Percentiles rank a stretch among this genome's conserved stretches.
phyloP scores from a whole-genome alignment of 2,888 invertebrate genomes.

The Epinotia demarniana region DNA sequence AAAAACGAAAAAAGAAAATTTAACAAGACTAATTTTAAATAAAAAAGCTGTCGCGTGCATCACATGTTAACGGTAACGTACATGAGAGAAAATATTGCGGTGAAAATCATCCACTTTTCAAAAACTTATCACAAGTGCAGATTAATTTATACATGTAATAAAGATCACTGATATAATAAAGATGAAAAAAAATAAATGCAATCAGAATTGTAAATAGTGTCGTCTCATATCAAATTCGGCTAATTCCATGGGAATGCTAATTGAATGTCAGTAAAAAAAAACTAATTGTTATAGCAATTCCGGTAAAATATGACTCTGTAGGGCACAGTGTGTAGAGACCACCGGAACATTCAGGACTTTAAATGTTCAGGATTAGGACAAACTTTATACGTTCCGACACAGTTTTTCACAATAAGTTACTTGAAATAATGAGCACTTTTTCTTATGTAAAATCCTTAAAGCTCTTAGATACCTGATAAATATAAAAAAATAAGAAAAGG shows the following conservation, averaged over 20 bases:
- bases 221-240: background rate
- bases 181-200: constrained; percentile 67
- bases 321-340: background rate
- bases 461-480: constrained; percentile 70
- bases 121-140: background rate
- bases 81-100: constrained; percentile 6
- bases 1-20: background rate
- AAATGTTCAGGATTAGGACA: background rate
- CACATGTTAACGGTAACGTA: background rate
- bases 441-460: constrained; percentile 76
- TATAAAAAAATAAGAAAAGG: constrained; percentile 57
- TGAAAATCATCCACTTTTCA: background rate
- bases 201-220: constrained; percentile 51
- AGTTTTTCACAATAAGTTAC: constrained; percentile 56
- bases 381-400: background rate
- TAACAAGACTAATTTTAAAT: no score
- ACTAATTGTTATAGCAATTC: constrained; percentile 37
- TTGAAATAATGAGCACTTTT: constrained; percentile 75
- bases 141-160: constrained; percentile 13
- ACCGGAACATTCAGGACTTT: no score
- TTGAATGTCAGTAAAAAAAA: background rate
- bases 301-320: background rate
- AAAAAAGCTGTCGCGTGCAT: constrained; percentile 12
- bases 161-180: constrained; percentile 2
- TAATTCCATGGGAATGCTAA: background rate